These are phyloP conservation scores for Plagodis pulveraria DNA, from an alignment of 2,888 invertebrate genomes.

Conservation along the genomic window DNA sequence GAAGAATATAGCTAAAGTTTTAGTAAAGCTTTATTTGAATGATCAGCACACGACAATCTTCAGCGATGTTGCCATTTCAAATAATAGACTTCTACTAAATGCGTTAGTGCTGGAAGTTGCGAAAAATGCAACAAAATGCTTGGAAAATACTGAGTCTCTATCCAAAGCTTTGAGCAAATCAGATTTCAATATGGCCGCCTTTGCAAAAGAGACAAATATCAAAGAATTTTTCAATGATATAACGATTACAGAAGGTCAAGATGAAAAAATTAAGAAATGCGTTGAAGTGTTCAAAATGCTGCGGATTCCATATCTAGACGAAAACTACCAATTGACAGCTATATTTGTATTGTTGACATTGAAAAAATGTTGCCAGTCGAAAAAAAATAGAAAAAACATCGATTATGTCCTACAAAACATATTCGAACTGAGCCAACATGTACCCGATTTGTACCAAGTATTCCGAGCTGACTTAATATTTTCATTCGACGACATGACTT, in stretches of 20 bases:
- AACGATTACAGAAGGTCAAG: constrained; percentile 42
- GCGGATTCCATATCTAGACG: constrained; percentile 68
- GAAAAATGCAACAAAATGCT: constrained; percentile 59
- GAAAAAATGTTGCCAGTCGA: constrained; percentile 64
- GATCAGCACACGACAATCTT: constrained; percentile 50
- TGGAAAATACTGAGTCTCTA: constrained; percentile 61
- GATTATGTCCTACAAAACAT: constrained; percentile 64
- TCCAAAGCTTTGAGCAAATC: constrained; percentile 59
- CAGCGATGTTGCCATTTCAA: constrained; percentile 50
- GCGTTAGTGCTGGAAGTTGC: constrained; percentile 61
- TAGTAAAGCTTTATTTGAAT: constrained; percentile 56
- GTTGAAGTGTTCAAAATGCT: constrained; percentile 63
- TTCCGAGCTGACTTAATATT: constrained; percentile 69
- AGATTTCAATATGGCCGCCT: constrained; percentile 58
- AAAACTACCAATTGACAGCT: constrained; percentile 68
- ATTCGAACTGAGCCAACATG: constrained; percentile 68
- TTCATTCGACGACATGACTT: constrained; percentile 56
- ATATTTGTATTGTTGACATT: constrained; percentile 66
- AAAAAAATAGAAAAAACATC: constrained; percentile 61
- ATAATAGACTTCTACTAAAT: constrained; percentile 62
- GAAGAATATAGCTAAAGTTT: constrained; percentile 60
- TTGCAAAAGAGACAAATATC: constrained; percentile 54
- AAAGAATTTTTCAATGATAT: constrained; percentile 54
- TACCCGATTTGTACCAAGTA: constrained; percentile 73
- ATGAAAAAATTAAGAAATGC: constrained; percentile 51